A percentile compares a stretch with the other conserved stretches of the same genome.
Conservation (phyloP, 2,888 invertebrate species). For the Epistrophe eligans region DNA sequence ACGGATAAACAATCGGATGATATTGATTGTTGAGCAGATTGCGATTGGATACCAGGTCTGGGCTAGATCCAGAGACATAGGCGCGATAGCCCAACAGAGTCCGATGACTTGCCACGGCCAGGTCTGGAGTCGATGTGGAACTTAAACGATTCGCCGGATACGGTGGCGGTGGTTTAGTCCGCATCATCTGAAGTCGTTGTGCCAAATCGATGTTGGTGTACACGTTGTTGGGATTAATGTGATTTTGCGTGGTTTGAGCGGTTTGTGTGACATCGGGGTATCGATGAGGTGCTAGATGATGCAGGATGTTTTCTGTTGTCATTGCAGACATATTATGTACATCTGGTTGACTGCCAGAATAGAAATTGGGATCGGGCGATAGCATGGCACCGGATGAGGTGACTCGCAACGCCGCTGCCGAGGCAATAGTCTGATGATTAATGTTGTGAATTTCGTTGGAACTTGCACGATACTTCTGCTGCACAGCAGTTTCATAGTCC, state of each 20-base stretch:
- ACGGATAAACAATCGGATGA: slow-evolving; percentile 79
- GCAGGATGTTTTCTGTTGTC: slow-evolving; percentile 80
- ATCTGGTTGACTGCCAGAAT: slow-evolving; percentile 89
- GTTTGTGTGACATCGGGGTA: slow-evolving; percentile 89
- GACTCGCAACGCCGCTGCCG: slow-evolving; percentile 77
- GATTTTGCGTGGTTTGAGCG: slow-evolving; percentile 81
- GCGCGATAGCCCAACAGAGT: slow-evolving; percentile 83
- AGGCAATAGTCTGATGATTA: slow-evolving; percentile 78
- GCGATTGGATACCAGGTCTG: slow-evolving; percentile 90
- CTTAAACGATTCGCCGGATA: slow-evolving; percentile 91
- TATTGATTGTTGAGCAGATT: slow-evolving; percentile 85
- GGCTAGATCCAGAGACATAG: slow-evolving; percentile 90
- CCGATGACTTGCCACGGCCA: slow-evolving; percentile 89
- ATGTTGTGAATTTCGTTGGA: slow-evolving; percentile 84
- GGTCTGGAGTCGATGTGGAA: slow-evolving; percentile 93
- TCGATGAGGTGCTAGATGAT: slow-evolving; percentile 82
- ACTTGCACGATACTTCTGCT: slow-evolving; percentile 91
- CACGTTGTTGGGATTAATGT: slow-evolving; percentile 78
- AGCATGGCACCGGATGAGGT: slow-evolving; percentile 77
- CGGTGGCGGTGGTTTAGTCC: slow-evolving; percentile 91
- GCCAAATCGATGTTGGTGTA: slow-evolving; percentile 81
- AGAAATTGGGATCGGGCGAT: slow-evolving; percentile 77
- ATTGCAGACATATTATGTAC: slow-evolving; percentile 85
- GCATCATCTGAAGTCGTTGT: slow-evolving; percentile 83
- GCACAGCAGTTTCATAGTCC: slow-evolving; percentile 97